Conservation (phyloP, 2,888 invertebrate species). For the Omphaloscelis lunosa region DNA sequence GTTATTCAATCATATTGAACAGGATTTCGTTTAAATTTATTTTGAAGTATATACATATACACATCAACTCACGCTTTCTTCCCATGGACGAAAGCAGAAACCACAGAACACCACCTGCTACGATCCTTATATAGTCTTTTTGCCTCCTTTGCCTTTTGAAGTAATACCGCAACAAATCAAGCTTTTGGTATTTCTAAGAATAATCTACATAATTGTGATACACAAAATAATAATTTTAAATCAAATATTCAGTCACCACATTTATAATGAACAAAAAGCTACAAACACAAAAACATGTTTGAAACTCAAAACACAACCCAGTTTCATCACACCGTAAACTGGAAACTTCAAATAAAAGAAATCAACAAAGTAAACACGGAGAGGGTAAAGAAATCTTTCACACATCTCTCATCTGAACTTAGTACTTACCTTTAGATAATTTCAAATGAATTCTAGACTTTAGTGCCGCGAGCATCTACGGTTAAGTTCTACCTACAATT, state of each 20-base stretch:
- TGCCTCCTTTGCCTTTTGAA: no score
- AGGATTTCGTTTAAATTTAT: neutral
- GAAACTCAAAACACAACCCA: neutral
- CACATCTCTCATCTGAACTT: conserved; percentile 52
- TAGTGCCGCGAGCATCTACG: conserved; percentile 11
- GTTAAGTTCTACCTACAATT: conserved; percentile 53
- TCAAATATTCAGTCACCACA: neutral
- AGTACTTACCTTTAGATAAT: conserved; percentile 53
- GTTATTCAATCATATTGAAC: neutral
- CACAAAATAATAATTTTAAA: no score
- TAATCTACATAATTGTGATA: neutral
- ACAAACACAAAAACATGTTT: neutral
- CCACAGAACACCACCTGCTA: no score
- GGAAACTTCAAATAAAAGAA: conserved; percentile 25
- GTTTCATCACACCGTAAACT: neutral
- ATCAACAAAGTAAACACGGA: conserved; percentile 34
- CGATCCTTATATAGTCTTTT: no score
- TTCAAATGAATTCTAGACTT: conserved; percentile 50
- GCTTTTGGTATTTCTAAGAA: neutral
- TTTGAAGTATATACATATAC: neutral
- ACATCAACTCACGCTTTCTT: no score
- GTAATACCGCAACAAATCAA: neutral
- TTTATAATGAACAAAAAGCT: neutral
- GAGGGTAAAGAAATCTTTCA: conserved; percentile 17
- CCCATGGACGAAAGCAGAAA: no score